Evolutionary conservation across 2,888 invertebrate genomes (phyloP), one percentile per base, ranked within the genome.

Genomic region (Imbricaverruca yamaguchii): DNA sequence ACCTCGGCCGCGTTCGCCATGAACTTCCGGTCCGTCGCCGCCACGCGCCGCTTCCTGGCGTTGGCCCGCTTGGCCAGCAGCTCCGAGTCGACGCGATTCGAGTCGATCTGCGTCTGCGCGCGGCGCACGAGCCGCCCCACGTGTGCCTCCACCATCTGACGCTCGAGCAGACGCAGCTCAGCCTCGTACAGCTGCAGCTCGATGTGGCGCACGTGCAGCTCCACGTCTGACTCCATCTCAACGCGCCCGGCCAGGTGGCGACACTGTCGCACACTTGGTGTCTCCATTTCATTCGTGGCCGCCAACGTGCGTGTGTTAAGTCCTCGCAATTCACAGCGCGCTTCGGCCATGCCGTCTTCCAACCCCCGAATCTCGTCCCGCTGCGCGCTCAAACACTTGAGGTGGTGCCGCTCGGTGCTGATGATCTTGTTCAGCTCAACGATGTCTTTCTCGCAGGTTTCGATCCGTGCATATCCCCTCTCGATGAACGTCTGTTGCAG

Each of bases 111-210:
- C 0, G 4, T 18, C 10, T 23, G 53, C 9, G 18, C 18, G 39
- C 74, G 74, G 53, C 18, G 55, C 23, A 9, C 74, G 21, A 74
- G 74, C 55, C 74, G 53, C 13, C 21, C 74, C 74, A 74, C 21
- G 55, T 74, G 74, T 18, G 53, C 74, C 11, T 9, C 53, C 18
- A 74, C 53, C 74, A 74, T 74, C 53, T 74, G 74, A 1, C 74
- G 53, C 74, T 74, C 74, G 21, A 74, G 74, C 74, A 74, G 74
- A 7, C 53, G 53, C 74, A 74, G 74, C 55, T 74, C 74, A 2
- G 55, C 55, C 53, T 53, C 74, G 74, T 74, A 74, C 55, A 74
- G 74, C 74, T 74, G 74, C 74, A 74, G 55, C 55, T 74, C 74
- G 9, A 74, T 74, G 53, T 21, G 74, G 21, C 74, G 10, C 74